Evolutionary conservation across 2,888 invertebrate genomes (phyloP).

Genomic region (Mycalesis mineus): DNA sequence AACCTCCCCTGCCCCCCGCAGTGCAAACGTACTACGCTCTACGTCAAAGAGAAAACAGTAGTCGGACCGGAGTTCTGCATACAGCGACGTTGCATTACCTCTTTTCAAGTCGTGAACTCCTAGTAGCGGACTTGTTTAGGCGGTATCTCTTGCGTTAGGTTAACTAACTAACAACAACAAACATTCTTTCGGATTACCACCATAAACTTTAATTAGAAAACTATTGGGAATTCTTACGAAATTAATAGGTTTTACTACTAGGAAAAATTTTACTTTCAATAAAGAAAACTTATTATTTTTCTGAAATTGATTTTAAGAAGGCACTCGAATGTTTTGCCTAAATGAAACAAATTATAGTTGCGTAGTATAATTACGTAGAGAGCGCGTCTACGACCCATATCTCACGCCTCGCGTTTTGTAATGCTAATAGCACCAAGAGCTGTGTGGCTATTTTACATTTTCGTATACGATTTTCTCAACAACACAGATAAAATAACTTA

Average conservation of each 20-base stretch:
- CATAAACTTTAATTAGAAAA: slow-evolving; percentile 7
- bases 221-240: not conserved
- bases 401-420: slow-evolving; percentile 70
- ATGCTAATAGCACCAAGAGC: slow-evolving; percentile 35
- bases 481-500: not conserved
- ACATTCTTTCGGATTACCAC: not conserved
- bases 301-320: not conserved
- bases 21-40: slow-evolving; percentile 39
- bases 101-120: slow-evolving; percentile 51
- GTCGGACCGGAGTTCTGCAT: slow-evolving; percentile 42
- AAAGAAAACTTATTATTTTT: not conserved
- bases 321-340: slow-evolving; percentile 35
- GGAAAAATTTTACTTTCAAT: not conserved
- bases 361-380: slow-evolving; percentile 63
- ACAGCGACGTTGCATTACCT: slow-evolving; percentile 42
- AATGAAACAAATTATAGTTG: slow-evolving; percentile 71
- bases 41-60: slow-evolving; percentile 41
- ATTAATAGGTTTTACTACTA: not conserved
- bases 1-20: slow-evolving; percentile 56
- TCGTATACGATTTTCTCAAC: not conserved
- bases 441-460: slow-evolving; percentile 21
- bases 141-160: slow-evolving; percentile 34
- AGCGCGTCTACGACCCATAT: slow-evolving; percentile 72
- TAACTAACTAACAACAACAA: too few species aligned
- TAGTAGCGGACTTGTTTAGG: slow-evolving; percentile 52